Base-by-base conservation (phyloP, 2,113 vertebrate genomes). In the Addax nasomaculatus region DNA sequence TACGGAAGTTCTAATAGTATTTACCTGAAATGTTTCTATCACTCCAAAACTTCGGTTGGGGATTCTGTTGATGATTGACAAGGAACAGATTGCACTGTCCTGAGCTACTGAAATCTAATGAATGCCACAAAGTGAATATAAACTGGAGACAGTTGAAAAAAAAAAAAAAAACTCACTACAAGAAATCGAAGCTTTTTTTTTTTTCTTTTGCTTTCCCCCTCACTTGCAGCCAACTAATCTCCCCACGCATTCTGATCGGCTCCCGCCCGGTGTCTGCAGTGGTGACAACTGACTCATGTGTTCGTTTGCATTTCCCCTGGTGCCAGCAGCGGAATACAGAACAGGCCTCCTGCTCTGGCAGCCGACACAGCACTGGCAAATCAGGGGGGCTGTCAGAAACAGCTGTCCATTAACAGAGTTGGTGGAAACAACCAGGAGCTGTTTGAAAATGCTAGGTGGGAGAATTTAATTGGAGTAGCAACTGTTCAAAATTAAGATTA, bases 251-350 rank as follows among this genome's bases (percentile, higher is more conserved):
- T 99, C 98, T 98, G 98, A 98, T 99, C 99, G 98, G 99, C 99
- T 99, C 98, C 98, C 1, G 98, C 99, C 98, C 99, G 95, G 99
- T 99, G 99, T 99, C 99, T 99, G 99, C 98, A 99, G 98, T 99
- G 99, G 99, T 99, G 99, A 99, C 99, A 99, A 99, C 99, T 99
- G 99, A 99, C 99, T 99, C 99, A 99, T 99, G 99, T 99, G 99
- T 99, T 99, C 99, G 99, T 99, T 99, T 99, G 99, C 99, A 99
- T 99, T 98, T 99, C 99, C 99, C 99, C 98, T 96, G 97, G 99
- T 99, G 99, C 99, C 99, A 99, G 99, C 99, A 99, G 99, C 98
- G 95, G 99, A 99, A 99, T 99, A 99, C 99, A 99, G 99, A 99
- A 99, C 98, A 99, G 98, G 99, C 99, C 99, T 99, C 98, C 99